Base-by-base conservation (phyloP, 2,797 vertebrate species). In the Acestrorhynchus altus region DNA sequence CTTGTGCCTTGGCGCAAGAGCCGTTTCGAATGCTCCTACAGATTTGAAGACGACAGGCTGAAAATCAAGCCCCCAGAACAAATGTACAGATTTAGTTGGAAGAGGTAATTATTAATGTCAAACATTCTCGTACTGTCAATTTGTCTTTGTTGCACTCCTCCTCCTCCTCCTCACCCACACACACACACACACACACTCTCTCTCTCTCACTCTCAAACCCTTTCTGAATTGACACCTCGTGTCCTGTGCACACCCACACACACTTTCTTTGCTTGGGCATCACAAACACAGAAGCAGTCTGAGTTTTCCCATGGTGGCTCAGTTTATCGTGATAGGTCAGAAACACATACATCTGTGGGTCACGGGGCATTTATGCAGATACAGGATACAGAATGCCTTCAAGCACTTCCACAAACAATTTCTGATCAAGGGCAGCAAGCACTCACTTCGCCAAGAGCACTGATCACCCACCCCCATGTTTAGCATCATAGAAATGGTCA, bases 141-240 rank as follows among this genome's bases (percentile, higher is more conserved):
- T 51, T 69, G 77, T 61, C 63, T 85, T 83, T 82, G 77, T 82
- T 77, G 60, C 57, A 65, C 51, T 81, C 77, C 73, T 81, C 76
- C 77, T 76, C 71, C 73, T 81, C 76, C 74, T 74, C 74, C 79
- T 64, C 72, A 28, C 73, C 59, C 72, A 77, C 54, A 64, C 64
- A 49, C 77, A 44, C 81, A 79, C 74, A 79, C 84, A 44, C 84
- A 82, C 61, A 86, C 84, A 81, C 84, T 71, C 76, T 65, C 74
- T 72, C 59, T 72, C 67, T 24, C 10, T 52, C 10, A 1, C 6
- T 12, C 18, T 51, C 13, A 8, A 8, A 8, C 51, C 40, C 35
- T 22, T 12, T 56, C 20, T 11, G 31, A 35, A 35, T 35, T 6
- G 31, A 35, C 31, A 35, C 31, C 31, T 35, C 31, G 31, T 35